Conservation (phyloP, 2,797 vertebrate genomes). For the Sebastes nivosus region DNA sequence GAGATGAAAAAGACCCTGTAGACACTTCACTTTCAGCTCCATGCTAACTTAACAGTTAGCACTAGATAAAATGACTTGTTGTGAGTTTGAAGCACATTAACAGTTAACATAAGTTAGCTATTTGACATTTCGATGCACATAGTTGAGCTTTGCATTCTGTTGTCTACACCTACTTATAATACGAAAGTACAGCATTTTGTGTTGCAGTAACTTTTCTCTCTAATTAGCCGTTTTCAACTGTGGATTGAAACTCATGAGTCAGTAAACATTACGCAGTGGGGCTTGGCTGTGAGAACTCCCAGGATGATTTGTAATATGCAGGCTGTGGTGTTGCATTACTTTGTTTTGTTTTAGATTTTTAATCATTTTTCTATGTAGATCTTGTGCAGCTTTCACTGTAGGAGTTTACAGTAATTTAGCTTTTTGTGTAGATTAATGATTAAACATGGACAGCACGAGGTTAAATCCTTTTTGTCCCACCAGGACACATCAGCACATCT, state of each 20-base stretch:
- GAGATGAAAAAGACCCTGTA: constrained; percentile 51
- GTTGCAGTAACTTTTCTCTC: not conserved
- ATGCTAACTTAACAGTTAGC: constrained; percentile 25
- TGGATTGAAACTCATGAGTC: constrained; percentile 9
- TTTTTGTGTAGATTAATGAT: not conserved
- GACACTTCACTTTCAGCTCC: constrained; percentile 33
- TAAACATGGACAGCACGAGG: not conserved
- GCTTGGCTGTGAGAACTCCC: not conserved
- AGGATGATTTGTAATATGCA: not conserved
- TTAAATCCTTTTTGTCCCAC: not conserved
- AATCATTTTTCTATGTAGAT: not conserved
- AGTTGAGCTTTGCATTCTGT: not conserved
- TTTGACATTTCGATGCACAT: not conserved
- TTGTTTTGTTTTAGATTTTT: not conserved
- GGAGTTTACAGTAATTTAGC: not conserved
- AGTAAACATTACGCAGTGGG: constrained; percentile 5
- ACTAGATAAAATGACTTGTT: constrained; percentile 3
- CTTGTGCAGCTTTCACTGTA: not conserved
- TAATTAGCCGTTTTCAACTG: not conserved
- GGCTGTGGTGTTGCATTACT: not conserved
- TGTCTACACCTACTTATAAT: not conserved
- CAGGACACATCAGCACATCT: not conserved
- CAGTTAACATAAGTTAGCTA: not conserved
- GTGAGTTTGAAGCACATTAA: not conserved
- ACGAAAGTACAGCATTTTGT: not conserved